A percentile compares a stretch with the other conserved stretches of the same genome.
Evolutionary conservation across 2,113 vertebrate genomes (phyloP).

Genomic region (Mellivora capensis): DNA sequence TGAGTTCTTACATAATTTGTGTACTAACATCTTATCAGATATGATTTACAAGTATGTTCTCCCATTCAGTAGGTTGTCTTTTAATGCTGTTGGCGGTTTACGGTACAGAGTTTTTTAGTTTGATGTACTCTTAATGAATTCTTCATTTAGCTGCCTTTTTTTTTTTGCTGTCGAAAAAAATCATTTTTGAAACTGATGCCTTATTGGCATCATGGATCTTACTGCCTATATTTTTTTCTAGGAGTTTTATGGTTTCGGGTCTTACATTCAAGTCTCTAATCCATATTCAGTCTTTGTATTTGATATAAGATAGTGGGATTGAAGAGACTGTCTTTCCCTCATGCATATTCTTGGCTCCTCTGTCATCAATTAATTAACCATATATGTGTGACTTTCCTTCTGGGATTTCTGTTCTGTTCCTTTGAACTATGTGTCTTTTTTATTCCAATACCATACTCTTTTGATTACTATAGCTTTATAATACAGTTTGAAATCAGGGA

Average conservation of each 20-base stretch:
- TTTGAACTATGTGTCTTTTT: neutral
- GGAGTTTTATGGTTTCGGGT: neutral
- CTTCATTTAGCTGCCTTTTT: neutral
- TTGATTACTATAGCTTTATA: neutral
- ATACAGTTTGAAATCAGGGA: neutral
- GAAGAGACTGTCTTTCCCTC: neutral
- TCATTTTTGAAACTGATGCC: neutral
- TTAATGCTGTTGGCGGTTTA: neutral
- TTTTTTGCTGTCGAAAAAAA: neutral
- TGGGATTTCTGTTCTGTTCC: neutral
- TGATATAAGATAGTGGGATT: neutral
- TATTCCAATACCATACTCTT: neutral
- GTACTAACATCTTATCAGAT: neutral
- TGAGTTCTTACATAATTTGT: neutral
- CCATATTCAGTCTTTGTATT: neutral
- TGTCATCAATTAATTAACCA: neutral
- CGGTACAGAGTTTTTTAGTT: neutral
- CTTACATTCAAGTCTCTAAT: neutral
- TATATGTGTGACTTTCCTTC: neutral
- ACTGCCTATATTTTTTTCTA: neutral
- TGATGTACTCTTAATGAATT: neutral
- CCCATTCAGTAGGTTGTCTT: neutral
- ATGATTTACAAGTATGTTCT: neutral
- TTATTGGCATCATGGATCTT: neutral
- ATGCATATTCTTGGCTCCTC: neutral